Base-by-base conservation (phyloP, 2,113 vertebrate genomes). In the Alligator mississippiensis region DNA sequence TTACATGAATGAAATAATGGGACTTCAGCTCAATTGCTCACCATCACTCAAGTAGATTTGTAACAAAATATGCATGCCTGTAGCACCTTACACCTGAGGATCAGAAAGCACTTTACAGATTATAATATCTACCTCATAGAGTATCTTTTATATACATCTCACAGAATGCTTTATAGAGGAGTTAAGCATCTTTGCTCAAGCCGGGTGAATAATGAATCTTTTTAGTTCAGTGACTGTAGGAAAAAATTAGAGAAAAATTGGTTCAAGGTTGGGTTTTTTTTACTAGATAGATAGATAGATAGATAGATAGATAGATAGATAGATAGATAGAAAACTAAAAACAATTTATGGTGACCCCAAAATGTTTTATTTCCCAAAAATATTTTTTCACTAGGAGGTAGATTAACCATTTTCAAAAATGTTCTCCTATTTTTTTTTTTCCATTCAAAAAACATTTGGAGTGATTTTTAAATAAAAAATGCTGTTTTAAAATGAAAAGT, bases 1-100 rank as follows among this genome's bases (percentile, higher is more conserved):
- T 0, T 55, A 55, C 18, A 64, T 81, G 85, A 84, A 90, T 17
- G 0, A 10, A 77, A 34, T 11, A 88, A 84, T 2, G 0, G 63
- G 59, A 63, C 16, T 93, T 80, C 27, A 72, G 78, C 12, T 87
- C 19, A 80, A 14, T 11, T 79, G 66, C 57, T 83, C 58, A 79
- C 62, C n/a, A 59, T 72, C 75, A 90, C 82, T 8, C 72, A 47
- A 47, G 85, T 79, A 87, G 22, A 4, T 12, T 85, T 11, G 19
- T 58, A 92, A 64, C 5, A 84, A 77, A 64, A 21, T 81, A 3
- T 76, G 66, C 18, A 83, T 68, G 9, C n/a, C 47, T 72, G 28
- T 7, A 89, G 59, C 18, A 11, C 8, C 4, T 79, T 76, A 34
- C 5, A 72, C 1, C 22, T 92, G 87, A 66, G 47, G 5, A 78